phyloP scores from a whole-genome alignment of 2,888 invertebrate genomes.

The Drosophila formosana region DNA sequence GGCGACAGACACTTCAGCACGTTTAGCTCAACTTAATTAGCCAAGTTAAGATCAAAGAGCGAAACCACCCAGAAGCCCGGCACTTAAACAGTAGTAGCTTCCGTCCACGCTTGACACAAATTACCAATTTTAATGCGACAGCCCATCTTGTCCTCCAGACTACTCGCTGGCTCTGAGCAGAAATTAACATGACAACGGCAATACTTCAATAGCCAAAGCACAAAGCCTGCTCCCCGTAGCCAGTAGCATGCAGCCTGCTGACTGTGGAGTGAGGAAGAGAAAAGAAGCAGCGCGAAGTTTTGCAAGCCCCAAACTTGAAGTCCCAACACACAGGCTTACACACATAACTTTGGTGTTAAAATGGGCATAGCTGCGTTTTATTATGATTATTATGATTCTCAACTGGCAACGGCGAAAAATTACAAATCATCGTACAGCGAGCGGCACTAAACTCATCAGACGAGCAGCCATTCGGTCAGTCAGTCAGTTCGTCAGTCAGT shows the following conservation, averaged over 20 bases:
- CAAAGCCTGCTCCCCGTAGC: not conserved
- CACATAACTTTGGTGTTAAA: slow-evolving; percentile 77
- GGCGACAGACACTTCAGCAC: slow-evolving; percentile 54
- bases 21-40: slow-evolving; percentile 74
- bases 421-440: slow-evolving; percentile 73
- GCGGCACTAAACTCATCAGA: slow-evolving; percentile 76
- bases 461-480: slow-evolving; percentile 31
- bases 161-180: slow-evolving; percentile 34
- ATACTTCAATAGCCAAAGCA: slow-evolving; percentile 61
- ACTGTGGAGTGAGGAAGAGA: not conserved
- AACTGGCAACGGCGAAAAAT: slow-evolving; percentile 64
- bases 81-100: slow-evolving; percentile 74
- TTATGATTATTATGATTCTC: slow-evolving; percentile 82
- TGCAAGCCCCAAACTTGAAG: slow-evolving; percentile 10
- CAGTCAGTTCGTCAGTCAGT: not conserved
- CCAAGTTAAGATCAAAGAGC: slow-evolving; percentile 61
- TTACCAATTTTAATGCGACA: slow-evolving; percentile 77
- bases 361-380: slow-evolving; percentile 81
- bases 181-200: slow-evolving; percentile 77
- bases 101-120: slow-evolving; percentile 77
- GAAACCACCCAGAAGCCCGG: slow-evolving; percentile 72
- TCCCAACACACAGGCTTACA: slow-evolving; percentile 9
- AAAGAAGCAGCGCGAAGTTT: not conserved
- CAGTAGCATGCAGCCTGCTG: slow-evolving; percentile 2
- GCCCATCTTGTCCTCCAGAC: slow-evolving; percentile 35